Evolutionary conservation across 2,797 vertebrate genomes (phyloP).

Genomic region (Arnoldichthys spilopterus): DNA sequence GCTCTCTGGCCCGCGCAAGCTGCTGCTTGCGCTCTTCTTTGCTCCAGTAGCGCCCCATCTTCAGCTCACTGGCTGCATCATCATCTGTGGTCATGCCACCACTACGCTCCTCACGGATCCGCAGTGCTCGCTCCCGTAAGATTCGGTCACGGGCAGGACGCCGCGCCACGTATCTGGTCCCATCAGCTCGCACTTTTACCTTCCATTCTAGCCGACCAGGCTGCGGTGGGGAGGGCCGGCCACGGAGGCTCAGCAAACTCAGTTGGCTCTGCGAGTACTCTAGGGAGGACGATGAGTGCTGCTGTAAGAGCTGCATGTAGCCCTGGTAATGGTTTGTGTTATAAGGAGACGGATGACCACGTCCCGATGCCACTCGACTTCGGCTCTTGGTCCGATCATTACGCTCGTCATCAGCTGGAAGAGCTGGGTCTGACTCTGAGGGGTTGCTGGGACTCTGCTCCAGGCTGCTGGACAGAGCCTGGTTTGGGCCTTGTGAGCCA

Average conservation of each 20-base stretch:
- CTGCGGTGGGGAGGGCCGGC: conserved; percentile 74
- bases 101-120: conserved; percentile 93
- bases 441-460: conserved; percentile 79
- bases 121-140: conserved; percentile 91
- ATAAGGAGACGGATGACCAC: conserved; percentile 78
- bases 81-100: conserved; percentile 94
- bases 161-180: conserved; percentile 91
- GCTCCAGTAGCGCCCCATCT: conserved; percentile 98
- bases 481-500: conserved; percentile 57
- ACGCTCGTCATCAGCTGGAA: conserved; percentile 80
- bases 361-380: conserved; percentile 18
- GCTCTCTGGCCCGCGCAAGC: conserved; percentile 89
- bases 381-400: conserved; percentile 78
- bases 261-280: conserved; percentile 95
- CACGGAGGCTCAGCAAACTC: conserved; percentile 88
- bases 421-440: conserved; percentile 77
- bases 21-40: conserved; percentile 96
- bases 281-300: conserved; percentile 91
- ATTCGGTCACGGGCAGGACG: conserved; percentile 92
- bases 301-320: conserved; percentile 95
- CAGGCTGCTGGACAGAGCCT: conserved; percentile 71
- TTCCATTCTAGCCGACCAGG: conserved; percentile 92
- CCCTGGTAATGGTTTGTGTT: conserved; percentile 91
- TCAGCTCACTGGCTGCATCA: conserved; percentile 93
- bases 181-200: conserved; percentile 93